phyloP scores from a whole-genome alignment of 2,113 vertebrate genomes.

The Cairina moschata region DNA sequence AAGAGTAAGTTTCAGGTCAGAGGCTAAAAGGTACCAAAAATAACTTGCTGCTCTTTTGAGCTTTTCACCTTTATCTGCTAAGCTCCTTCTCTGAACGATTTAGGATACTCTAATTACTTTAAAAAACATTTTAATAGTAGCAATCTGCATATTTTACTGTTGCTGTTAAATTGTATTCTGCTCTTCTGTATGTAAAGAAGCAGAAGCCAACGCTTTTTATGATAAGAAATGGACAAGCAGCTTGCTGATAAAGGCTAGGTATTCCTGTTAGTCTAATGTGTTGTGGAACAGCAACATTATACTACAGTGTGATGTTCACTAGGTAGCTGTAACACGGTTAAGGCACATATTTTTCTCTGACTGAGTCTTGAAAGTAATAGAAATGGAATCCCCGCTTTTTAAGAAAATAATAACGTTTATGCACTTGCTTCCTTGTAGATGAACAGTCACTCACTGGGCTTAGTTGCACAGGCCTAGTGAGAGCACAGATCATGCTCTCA shows the following conservation, averaged over 20 bases:
- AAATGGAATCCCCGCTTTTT: slow-evolving; percentile 5
- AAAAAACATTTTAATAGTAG: not conserved
- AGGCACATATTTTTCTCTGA: not conserved
- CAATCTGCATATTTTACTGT: not conserved
- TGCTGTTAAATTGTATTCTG: not conserved
- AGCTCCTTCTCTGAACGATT: not conserved
- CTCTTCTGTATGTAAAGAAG: not conserved
- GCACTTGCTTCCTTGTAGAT: not conserved
- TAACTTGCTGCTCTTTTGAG: not conserved
- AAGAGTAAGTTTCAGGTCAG: not conserved
- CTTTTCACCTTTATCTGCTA: not conserved
- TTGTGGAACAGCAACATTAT: not conserved
- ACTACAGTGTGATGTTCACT: not conserved
- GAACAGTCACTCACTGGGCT: not conserved
- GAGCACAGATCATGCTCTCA: not conserved
- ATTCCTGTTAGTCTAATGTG: not conserved
- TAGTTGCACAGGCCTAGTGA: not conserved
- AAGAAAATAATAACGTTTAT: not conserved
- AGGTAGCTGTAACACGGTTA: not conserved
- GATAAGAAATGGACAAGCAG: not conserved
- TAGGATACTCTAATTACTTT: not conserved
- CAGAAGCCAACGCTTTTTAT: not conserved
- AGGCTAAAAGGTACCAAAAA: not conserved
- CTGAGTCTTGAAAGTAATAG: not conserved
- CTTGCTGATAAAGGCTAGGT: not conserved